Conservation (phyloP, 2,113 vertebrate species). For the Pterocles gutturalis region DNA sequence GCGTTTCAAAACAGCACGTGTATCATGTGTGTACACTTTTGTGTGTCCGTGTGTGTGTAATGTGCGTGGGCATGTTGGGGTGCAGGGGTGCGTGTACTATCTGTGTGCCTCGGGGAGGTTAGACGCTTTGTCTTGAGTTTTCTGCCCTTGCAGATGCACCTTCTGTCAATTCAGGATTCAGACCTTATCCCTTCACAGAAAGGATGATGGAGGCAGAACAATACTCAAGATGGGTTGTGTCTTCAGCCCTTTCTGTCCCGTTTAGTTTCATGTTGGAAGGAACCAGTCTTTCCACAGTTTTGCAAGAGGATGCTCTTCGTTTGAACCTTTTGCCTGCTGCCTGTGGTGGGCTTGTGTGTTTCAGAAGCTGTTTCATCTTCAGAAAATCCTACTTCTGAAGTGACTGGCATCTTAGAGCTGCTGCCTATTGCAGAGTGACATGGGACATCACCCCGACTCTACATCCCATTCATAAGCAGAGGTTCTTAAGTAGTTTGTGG, state of each 20-base stretch:
- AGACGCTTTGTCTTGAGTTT: background rate
- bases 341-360: background rate
- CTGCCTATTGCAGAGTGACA: background rate
- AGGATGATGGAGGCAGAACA: background rate
- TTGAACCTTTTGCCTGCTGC: background rate
- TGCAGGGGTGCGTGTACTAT: fast-evolving
- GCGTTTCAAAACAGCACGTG: fast-evolving
- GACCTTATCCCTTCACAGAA: background rate
- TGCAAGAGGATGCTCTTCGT: background rate
- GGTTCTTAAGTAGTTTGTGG: background rate
- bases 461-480: background rate
- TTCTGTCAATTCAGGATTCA: background rate
- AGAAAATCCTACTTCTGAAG: background rate
- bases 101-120: background rate
- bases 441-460: background rate
- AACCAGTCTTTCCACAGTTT: background rate
- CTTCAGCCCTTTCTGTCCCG: background rate
- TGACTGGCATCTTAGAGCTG: background rate
- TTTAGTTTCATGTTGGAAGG: background rate
- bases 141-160: background rate
- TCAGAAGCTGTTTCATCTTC: background rate
- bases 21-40: fast-evolving
- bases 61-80: background rate
- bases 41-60: background rate
- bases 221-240: background rate